phyloP scores from a whole-genome alignment of 2,888 invertebrate species.

The Apantesis nais region DNA sequence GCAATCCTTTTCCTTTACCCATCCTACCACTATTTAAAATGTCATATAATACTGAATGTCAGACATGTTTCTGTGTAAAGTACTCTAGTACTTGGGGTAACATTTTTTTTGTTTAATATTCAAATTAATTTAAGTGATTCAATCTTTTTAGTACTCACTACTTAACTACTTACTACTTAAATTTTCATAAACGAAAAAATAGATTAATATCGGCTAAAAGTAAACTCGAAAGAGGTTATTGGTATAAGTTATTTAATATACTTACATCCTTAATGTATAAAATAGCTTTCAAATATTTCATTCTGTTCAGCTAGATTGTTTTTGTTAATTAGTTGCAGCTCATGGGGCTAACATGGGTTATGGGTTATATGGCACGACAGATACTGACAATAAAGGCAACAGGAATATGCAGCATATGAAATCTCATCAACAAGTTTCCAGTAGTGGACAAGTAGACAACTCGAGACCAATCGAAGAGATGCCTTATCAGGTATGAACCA shows the following conservation, averaged over 20 bases:
- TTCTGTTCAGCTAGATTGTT: constrained; percentile 23
- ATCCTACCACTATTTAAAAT: constrained; percentile 50
- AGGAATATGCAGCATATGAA: constrained; percentile 79
- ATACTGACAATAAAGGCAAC: constrained; percentile 69
- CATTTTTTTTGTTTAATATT: background rate
- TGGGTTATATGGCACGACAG: constrained; percentile 83
- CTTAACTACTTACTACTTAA: background rate
- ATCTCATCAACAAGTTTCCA: constrained; percentile 82
- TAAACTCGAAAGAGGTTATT: background rate
- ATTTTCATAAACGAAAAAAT: background rate
- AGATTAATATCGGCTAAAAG: background rate
- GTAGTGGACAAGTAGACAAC: constrained; percentile 72
- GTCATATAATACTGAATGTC: background rate
- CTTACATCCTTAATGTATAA: background rate
- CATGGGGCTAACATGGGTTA: constrained; percentile 86
- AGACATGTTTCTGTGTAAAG: background rate
- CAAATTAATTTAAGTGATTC: background rate
- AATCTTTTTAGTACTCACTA: background rate
- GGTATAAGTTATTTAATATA: background rate
- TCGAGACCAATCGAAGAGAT: constrained; percentile 82
- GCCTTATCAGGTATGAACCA: constrained; percentile 84
- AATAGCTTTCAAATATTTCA: background rate
- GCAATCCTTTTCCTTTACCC: constrained; percentile 67
- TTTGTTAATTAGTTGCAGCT: constrained; percentile 77
- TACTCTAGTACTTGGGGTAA: background rate